A percentile compares a stretch with the other conserved stretches of the same genome.
These are phyloP conservation scores for Platycercus adscitus DNA, from an alignment of 2,113 vertebrate genomes.

Conservation along the genomic window DNA sequence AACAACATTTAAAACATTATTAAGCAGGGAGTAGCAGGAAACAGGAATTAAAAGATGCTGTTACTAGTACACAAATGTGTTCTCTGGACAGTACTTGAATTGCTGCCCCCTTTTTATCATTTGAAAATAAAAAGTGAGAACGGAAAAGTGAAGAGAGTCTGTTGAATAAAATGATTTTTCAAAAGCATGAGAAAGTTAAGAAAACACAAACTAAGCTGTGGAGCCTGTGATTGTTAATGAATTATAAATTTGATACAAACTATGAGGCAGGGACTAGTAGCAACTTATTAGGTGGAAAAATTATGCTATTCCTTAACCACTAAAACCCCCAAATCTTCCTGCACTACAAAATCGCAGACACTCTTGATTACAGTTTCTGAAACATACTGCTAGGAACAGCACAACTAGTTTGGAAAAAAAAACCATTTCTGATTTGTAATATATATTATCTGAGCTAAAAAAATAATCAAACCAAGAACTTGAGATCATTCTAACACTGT, in stretches of 20 bases:
- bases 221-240: slow-evolving; percentile 10
- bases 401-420: neutral
- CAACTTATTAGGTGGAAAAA: neutral
- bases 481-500: neutral
- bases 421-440: neutral
- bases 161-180: neutral
- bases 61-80: neutral
- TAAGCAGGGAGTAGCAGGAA: neutral
- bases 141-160: neutral
- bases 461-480: neutral
- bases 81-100: neutral
- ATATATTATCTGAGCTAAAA: neutral
- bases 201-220: neutral
- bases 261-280: neutral
- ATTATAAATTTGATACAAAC: neutral
- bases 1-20: neutral
- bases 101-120: neutral
- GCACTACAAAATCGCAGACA: neutral
- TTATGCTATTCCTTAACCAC: neutral
- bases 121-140: neutral
- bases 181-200: neutral
- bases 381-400: neutral
- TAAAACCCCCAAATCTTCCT: neutral
- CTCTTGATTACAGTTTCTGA: neutral
- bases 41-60: neutral